Evolutionary conservation across 2,113 vertebrate genomes (phyloP).

Genomic region (Picathartes gymnocephalus): DNA sequence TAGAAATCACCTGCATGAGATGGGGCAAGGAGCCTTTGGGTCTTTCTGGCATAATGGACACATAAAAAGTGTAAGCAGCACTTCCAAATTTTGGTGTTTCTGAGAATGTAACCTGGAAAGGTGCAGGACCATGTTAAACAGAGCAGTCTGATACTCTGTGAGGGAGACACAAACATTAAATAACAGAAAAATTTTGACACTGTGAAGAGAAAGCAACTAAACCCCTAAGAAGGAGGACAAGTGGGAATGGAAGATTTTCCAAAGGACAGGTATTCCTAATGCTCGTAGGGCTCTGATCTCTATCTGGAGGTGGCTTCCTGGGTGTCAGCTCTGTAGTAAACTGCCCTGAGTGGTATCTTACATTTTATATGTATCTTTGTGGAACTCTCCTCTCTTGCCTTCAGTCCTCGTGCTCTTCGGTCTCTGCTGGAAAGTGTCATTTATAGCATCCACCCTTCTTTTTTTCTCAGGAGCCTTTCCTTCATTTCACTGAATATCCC

Average conservation of each 20-base stretch:
- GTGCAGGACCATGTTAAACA: neutral
- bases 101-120: neutral
- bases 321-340: rapidly evolving
- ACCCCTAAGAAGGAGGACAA: neutral
- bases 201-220: neutral
- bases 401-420: rapidly evolving
- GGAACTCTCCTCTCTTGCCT: neutral
- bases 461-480: neutral
- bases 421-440: neutral
- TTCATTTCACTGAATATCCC: neutral
- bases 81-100: neutral
- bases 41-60: neutral
- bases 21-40: neutral
- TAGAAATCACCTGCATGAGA: neutral
- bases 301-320: neutral
- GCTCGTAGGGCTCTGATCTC: rapidly evolving
- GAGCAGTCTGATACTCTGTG: neutral
- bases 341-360: neutral
- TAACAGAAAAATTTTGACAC: neutral
- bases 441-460: neutral
- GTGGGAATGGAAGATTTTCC: neutral
- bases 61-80: rapidly evolving
- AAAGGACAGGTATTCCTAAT: neutral
- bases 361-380: too few relatives aligned
- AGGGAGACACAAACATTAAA: neutral